phyloP scores from a whole-genome alignment of 2,113 vertebrate species.

The Otolemur garnettii region DNA sequence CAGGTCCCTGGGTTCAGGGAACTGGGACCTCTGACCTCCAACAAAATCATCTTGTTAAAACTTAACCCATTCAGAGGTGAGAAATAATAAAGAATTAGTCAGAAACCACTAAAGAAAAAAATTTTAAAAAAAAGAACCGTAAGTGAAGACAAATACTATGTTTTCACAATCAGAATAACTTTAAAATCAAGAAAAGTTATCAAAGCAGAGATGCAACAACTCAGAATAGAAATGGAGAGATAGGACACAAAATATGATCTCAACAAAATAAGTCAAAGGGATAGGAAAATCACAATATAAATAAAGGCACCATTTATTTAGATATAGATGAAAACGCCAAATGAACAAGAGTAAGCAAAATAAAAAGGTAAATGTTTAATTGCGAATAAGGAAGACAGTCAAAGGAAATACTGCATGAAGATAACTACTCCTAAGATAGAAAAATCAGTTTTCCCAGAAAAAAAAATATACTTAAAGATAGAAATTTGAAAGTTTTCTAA shows the following conservation, averaged over 20 bases:
- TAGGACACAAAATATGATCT: background rate
- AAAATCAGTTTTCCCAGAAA: background rate
- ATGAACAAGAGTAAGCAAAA: background rate
- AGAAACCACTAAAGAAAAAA: background rate
- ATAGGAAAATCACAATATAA: background rate
- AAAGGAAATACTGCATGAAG: background rate
- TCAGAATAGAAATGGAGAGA: background rate
- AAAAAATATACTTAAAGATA: background rate
- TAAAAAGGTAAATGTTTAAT: background rate
- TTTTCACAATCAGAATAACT: background rate
- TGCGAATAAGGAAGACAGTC: background rate
- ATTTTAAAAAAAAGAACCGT: background rate
- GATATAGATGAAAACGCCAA: background rate
- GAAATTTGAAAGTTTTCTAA: background rate
- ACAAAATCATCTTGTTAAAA: background rate
- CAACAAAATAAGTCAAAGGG: background rate
- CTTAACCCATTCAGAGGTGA: background rate
- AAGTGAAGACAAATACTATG: slow-evolving; percentile 17
- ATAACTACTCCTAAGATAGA: background rate
- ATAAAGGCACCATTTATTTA: background rate
- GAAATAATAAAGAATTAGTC: background rate
- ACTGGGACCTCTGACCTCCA: no score
- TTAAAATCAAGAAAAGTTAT: slow-evolving; percentile 6
- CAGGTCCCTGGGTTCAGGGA: no score
- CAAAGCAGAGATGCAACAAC: background rate